Evolutionary conservation across 2,113 vertebrate genomes (phyloP), one percentile per base, ranked within the genome.

Genomic region (Chrysochloris asiatica): DNA sequence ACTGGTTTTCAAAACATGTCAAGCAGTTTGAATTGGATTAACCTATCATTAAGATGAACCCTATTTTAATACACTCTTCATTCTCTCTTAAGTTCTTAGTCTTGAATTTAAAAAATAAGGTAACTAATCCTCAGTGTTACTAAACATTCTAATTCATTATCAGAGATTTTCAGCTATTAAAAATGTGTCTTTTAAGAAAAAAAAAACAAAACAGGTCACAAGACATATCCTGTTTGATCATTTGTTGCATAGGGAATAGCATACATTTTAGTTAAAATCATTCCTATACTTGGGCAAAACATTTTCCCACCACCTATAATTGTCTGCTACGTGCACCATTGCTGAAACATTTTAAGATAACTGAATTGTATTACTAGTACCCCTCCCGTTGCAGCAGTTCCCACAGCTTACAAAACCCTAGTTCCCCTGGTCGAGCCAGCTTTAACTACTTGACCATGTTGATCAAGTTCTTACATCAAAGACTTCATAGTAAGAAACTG

Each of bases 191-290:
- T 89, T 83, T 81, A 95, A 97, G 96, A 83, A 92, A 96, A 84
- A 89, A 90, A 88, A 90, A 89, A 56, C 48, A 88, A 79, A 96
- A 89, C 86, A 79, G 95, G 93, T 80, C 95, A 92, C 97, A 97
- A 97, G 97, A 96, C 86, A 82, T 94, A 96, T 85, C 59, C 95
- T 95, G 24, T 96, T 96, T 86, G 95, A 86, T 95, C 77, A 85
- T 97, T 95, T 95, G 95, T 97, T 98, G 98, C 98, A 97, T 97
- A 98, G 97, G 97, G 97, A 97, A 85, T 83, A 96, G 95, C 93
- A 21, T 83, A 93, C 3, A 61, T 95, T 93, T 92, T 96, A 95
- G 90, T 83, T 93, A 95, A 94, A 93, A 92, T 93, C 95, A 93
- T 91, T 96, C 95, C 94, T 81, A 2, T 91, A 93, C 93, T 59